phyloP scores from a whole-genome alignment of 2,113 vertebrate species.

The Bos taurus region DNA sequence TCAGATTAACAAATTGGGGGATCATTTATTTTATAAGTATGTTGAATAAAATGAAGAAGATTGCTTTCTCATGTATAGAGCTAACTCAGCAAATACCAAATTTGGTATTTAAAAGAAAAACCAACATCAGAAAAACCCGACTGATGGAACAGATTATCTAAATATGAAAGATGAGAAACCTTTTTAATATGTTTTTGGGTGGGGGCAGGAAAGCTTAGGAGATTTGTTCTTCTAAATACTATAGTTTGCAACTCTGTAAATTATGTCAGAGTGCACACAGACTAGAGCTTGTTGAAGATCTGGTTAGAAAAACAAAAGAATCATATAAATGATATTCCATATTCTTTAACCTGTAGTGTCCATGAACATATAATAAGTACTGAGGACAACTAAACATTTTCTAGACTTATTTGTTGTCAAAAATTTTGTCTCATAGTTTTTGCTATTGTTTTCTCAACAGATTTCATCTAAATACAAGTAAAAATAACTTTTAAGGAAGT shows the following conservation, averaged over 20 bases:
- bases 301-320: background rate
- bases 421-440: background rate
- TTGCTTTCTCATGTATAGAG: background rate
- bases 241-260: background rate
- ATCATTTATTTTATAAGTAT: background rate
- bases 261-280: background rate
- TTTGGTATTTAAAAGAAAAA: background rate
- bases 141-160: background rate
- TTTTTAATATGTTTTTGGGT: background rate
- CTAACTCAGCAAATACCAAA: slow-evolving; percentile 2
- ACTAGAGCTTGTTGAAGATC: background rate
- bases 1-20: background rate
- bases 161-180: slow-evolving; percentile 3
- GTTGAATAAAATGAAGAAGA: background rate
- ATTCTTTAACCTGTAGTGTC: background rate
- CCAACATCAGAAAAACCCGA: background rate
- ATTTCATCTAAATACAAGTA: slow-evolving; percentile 42
- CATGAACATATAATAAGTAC: background rate
- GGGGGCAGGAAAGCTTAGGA: background rate
- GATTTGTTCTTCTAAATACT: background rate
- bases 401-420: background rate
- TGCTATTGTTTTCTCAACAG: slow-evolving; percentile 46
- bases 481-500: slow-evolving; percentile 54
- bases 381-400: background rate
- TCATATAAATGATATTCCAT: slow-evolving; percentile 13